Evolutionary conservation across 1,140 invertebrate genomes (phyloP).

Genomic region (Hydropsyche tenuis): DNA sequence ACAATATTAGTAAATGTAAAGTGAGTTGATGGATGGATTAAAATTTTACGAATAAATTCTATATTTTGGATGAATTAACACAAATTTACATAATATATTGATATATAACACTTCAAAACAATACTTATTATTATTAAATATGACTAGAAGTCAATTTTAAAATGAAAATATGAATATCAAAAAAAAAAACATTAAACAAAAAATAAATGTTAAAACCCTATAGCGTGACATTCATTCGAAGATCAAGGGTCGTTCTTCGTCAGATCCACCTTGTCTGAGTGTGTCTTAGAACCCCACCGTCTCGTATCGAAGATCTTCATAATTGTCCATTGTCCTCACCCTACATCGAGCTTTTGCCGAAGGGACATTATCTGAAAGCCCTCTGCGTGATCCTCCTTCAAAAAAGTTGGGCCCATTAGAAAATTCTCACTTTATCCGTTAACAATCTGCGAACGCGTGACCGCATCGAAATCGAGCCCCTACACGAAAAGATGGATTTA

Average conservation of each 20-base stretch:
- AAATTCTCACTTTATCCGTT: slow-evolving; percentile 40
- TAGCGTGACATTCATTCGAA: background rate
- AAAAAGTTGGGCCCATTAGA: slow-evolving; percentile 32
- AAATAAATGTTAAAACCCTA: too few relatives aligned
- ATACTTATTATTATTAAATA: too few relatives aligned
- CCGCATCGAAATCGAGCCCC: slow-evolving; percentile 36
- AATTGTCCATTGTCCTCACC: slow-evolving; percentile 34
- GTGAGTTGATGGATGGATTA: too few relatives aligned
- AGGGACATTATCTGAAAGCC: background rate
- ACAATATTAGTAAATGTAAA: too few relatives aligned
- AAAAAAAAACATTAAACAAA: too few relatives aligned
- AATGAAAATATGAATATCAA: too few relatives aligned
- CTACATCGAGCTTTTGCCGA: background rate
- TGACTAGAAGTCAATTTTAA: too few relatives aligned
- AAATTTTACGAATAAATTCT: too few relatives aligned
- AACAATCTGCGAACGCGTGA: slow-evolving; percentile 43
- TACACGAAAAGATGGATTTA: slow-evolving; percentile 12
- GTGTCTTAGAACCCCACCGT: slow-evolving; percentile 10
- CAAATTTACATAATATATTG: too few relatives aligned
- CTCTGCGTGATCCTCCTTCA: background rate
- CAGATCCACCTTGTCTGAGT: background rate
- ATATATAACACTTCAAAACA: too few relatives aligned
- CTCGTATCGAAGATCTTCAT: slow-evolving; percentile 34
- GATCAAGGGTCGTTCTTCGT: background rate
- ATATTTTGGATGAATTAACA: too few relatives aligned